Conservation (phyloP, 2,888 invertebrate genomes). For the Aricia artaxerxes region DNA sequence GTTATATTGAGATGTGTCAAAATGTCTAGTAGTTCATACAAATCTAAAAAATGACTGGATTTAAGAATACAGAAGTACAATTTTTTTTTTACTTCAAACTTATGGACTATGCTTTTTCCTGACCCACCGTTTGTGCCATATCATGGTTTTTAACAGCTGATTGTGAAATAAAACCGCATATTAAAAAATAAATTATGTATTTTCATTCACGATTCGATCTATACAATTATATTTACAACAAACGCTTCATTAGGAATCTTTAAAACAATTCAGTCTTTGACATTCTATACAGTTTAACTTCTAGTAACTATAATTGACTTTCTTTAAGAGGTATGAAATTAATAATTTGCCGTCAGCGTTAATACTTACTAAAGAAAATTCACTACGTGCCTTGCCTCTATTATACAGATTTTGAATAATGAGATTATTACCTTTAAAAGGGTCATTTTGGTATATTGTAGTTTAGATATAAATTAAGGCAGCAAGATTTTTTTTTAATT, state of each 20-base stretch:
- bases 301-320: slow-evolving; percentile 45
- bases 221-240: slow-evolving; percentile 63
- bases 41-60: too few species aligned
- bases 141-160: slow-evolving; percentile 35
- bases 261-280: slow-evolving; percentile 75
- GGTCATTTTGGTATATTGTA: too few species aligned
- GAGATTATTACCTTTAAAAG: too few species aligned
- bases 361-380: background rate
- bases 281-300: slow-evolving; percentile 71
- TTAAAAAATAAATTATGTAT: slow-evolving; percentile 73
- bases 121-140: slow-evolving; percentile 43
- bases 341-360: background rate
- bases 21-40: background rate
- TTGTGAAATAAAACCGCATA: slow-evolving; percentile 39
- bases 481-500: background rate
- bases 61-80: background rate
- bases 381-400: background rate
- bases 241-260: slow-evolving; percentile 57
- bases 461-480: too few species aligned
- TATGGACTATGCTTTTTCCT: too few species aligned
- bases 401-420: background rate
- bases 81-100: background rate
- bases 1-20: background rate
- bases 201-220: slow-evolving; percentile 66
- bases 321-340: slow-evolving; percentile 35